A percentile compares a stretch with the other conserved stretches of the same genome.
These are phyloP conservation scores for Todiramphus chloris DNA, from an alignment of 2,113 vertebrate genomes.

Conservation along the genomic window DNA sequence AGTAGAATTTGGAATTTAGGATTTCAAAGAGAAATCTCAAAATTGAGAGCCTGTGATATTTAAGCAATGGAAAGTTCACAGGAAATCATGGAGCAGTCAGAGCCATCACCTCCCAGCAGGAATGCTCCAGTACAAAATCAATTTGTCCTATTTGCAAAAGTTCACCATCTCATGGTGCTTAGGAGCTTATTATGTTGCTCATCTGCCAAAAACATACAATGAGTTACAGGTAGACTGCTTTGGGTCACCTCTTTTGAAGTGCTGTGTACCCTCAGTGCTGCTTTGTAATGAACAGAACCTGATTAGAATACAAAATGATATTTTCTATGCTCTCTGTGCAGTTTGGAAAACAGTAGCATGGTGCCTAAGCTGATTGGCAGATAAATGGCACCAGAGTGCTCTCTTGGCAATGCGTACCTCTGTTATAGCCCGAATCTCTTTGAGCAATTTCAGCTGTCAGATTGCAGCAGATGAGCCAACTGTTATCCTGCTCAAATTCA, in stretches of 20 bases:
- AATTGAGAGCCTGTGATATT: background rate
- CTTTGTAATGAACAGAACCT: background rate
- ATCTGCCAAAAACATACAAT: fast-evolving
- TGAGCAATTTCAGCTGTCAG: conserved; percentile 56
- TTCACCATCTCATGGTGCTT: background rate
- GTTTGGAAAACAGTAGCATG: background rate
- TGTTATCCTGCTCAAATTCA: background rate
- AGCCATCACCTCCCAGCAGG: background rate
- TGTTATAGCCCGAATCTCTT: background rate
- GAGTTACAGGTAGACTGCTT: background rate
- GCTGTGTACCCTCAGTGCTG: background rate
- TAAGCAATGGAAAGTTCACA: background rate
- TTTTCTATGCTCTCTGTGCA: background rate
- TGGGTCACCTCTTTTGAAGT: background rate
- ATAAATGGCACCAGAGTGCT: background rate
- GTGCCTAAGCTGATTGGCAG: conserved; percentile 42
- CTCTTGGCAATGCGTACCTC: conserved; percentile 12
- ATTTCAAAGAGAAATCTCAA: background rate
- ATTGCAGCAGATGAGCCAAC: conserved; percentile 17
- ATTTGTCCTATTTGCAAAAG: conserved; percentile 11
- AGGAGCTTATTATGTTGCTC: background rate
- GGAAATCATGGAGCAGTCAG: background rate
- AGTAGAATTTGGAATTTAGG: background rate
- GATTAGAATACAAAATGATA: background rate
- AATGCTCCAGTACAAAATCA: background rate